A percentile compares a stretch with the other conserved stretches of the same genome.
These are phyloP conservation scores for Meleagris gallopavo DNA, from an alignment of 2,113 vertebrate genomes.

Conservation along the genomic window DNA sequence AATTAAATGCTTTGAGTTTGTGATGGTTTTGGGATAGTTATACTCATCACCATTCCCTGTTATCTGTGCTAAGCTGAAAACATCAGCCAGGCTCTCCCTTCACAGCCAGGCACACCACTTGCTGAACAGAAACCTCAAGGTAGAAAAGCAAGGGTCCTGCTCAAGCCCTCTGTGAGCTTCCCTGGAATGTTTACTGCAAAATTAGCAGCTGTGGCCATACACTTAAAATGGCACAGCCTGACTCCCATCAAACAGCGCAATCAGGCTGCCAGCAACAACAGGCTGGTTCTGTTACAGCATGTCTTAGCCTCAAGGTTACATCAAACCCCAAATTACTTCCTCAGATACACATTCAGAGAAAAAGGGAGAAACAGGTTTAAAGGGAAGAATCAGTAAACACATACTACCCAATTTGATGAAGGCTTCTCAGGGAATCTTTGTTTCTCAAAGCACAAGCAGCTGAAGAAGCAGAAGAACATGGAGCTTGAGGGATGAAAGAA, in stretches of 20 bases:
- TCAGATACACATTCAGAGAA: rapidly evolving
- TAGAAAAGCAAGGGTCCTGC: neutral
- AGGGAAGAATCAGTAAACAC: neutral
- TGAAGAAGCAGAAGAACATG: neutral
- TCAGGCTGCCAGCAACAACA: neutral
- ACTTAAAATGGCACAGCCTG: neutral
- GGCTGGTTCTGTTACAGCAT: neutral
- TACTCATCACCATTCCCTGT: neutral
- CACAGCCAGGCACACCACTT: rapidly evolving
- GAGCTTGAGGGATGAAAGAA: neutral
- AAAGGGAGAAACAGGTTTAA: neutral
- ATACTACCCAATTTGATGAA: neutral
- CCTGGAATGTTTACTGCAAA: neutral
- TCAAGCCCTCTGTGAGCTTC: rapidly evolving
- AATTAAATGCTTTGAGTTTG: neutral
- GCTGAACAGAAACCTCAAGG: neutral
- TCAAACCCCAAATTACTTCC: neutral
- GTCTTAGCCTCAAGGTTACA: neutral
- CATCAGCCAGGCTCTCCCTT: rapidly evolving
- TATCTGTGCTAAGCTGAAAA: neutral
- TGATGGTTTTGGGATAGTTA: neutral
- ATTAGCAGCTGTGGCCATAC: neutral
- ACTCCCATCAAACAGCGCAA: neutral
- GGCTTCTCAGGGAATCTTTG: neutral
- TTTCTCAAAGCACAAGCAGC: neutral